These are phyloP conservation scores for Leptinotarsa haldemani DNA, from an alignment of 2,888 invertebrate species.

Conservation along the genomic window DNA sequence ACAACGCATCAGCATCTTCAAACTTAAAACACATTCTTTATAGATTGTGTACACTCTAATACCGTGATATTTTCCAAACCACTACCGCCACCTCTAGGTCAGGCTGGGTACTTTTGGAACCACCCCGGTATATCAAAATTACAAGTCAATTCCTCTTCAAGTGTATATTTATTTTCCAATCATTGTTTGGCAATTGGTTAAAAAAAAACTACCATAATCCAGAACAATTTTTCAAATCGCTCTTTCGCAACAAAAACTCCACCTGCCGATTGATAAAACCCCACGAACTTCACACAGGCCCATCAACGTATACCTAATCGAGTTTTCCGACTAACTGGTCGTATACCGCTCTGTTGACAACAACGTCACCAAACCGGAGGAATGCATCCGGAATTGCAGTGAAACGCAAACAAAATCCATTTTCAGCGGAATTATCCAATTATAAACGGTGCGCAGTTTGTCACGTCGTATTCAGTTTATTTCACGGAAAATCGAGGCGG, in stretches of 20 bases:
- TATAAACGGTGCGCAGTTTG: constrained; percentile 19
- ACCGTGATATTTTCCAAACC: too few relatives aligned
- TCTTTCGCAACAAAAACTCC: not conserved
- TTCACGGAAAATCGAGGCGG: constrained; percentile 4
- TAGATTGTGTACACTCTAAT: too few relatives aligned
- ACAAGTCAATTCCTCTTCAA: too few relatives aligned
- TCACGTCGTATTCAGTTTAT: constrained; percentile 21
- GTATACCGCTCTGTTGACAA: constrained; percentile 13
- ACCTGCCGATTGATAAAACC: not conserved
- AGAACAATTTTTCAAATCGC: too few relatives aligned
- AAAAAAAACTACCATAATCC: too few relatives aligned
- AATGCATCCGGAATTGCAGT: constrained; percentile 5
- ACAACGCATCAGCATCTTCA: too few relatives aligned
- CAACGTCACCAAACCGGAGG: constrained; percentile 14
- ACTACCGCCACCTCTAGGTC: too few relatives aligned
- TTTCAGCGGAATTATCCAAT: constrained; percentile 27
- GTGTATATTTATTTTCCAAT: too few relatives aligned
- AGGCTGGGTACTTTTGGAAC: too few relatives aligned
- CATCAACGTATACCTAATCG: constrained; percentile 4
- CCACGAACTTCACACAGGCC: not conserved
- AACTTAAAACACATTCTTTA: too few relatives aligned
- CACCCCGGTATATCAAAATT: too few relatives aligned
- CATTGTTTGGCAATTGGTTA: too few relatives aligned
- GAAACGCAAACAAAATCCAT: constrained; percentile 25
- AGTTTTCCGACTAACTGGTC: constrained; percentile 14